phyloP scores from a whole-genome alignment of 2,797 vertebrate genomes.

The Coracias cyanogaster region DNA sequence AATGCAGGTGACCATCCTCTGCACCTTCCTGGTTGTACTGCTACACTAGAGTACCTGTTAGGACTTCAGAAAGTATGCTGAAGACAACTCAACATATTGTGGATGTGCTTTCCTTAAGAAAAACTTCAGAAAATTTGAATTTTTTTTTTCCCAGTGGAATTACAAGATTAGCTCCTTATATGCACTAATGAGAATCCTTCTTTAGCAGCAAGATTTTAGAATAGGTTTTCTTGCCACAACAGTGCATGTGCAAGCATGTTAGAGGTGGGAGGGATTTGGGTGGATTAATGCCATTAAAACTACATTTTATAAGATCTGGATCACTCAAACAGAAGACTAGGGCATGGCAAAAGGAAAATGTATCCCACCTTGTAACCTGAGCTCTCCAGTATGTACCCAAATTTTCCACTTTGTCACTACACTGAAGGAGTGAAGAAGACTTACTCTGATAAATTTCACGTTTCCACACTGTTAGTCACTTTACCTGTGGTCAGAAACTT shows the following conservation, averaged over 20 bases:
- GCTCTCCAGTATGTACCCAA: not conserved
- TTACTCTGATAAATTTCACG: not conserved
- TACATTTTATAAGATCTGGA: not conserved
- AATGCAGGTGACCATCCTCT: not conserved
- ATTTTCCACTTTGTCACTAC: not conserved
- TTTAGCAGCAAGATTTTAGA: not conserved
- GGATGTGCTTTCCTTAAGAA: not conserved
- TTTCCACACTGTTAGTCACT: not conserved
- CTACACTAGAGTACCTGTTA: not conserved
- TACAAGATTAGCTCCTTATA: not conserved
- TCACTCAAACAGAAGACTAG: not conserved
- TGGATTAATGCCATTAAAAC: not conserved
- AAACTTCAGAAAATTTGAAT: not conserved
- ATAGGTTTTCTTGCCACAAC: not conserved
- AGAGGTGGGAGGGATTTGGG: not conserved
- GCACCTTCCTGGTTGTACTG: not conserved
- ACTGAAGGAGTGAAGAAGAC: not conserved
- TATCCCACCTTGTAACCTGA: not conserved
- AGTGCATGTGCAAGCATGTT: not conserved
- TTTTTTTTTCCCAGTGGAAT: not conserved
- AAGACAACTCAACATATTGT: not conserved
- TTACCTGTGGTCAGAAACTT: not conserved
- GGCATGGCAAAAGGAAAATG: not conserved
- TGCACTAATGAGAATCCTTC: not conserved
- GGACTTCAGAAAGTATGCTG: not conserved